Percentiles rank a stretch among this genome's conserved stretches.
Conservation (phyloP, 2,797 vertebrate genomes). For the Silurus lanzhouensis region DNA sequence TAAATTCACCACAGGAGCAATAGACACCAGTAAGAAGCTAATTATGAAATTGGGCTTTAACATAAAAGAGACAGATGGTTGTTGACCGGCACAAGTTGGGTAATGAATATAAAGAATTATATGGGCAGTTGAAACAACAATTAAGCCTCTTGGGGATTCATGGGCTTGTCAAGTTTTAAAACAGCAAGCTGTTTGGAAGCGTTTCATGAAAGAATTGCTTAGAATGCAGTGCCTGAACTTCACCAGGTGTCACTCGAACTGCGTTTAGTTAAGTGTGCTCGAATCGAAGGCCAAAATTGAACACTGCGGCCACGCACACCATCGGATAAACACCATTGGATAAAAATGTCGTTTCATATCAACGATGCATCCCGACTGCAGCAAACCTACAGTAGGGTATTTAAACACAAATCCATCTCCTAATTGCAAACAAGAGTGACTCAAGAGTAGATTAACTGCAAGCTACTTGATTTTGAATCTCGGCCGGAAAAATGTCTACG, state of each 20-base stretch:
- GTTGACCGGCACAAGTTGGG: constrained; percentile 22
- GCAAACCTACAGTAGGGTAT: too few species aligned
- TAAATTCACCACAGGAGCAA: not conserved
- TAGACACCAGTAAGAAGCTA: not conserved
- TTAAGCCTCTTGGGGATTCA: constrained; percentile 16
- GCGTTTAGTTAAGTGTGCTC: not conserved
- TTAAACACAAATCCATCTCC: not conserved
- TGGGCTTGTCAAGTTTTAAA: constrained; percentile 16
- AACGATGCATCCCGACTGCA: not conserved
- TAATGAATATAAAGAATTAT: constrained; percentile 26
- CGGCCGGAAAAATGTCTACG: not conserved
- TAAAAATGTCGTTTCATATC: not conserved
- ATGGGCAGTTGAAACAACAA: constrained; percentile 3
- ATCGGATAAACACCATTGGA: not conserved
- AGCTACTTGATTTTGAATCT: not conserved
- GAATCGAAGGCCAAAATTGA: not conserved
- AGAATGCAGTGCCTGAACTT: not conserved
- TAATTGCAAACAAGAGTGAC: not conserved
- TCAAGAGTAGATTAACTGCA: not conserved
- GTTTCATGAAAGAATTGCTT: not conserved
- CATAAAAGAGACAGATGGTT: constrained; percentile 18
- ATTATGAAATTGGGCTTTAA: constrained; percentile 8
- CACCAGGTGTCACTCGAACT: constrained; percentile 12
- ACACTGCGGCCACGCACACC: not conserved
- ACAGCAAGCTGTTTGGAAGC: constrained; percentile 18